phyloP scores from a whole-genome alignment of 2,113 vertebrate genomes.

The Malurus elegans region DNA sequence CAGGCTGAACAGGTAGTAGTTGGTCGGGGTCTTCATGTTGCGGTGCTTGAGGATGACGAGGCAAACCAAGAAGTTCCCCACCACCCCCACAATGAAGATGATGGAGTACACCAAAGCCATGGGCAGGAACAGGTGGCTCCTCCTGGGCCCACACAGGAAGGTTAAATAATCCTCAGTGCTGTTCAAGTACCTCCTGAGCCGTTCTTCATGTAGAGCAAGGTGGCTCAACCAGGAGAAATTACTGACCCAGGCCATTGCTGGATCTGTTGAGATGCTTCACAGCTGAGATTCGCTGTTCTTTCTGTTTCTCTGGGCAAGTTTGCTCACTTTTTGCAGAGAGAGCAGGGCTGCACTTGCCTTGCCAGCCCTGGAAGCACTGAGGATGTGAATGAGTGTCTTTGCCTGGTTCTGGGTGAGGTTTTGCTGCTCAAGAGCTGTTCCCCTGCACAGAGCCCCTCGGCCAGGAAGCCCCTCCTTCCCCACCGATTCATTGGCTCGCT shows the following conservation, averaged over 20 bases:
- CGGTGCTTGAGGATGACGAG: conserved; percentile 86
- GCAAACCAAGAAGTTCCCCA: conserved; percentile 89
- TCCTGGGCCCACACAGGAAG: conserved; percentile 71
- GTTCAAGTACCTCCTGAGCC: conserved; percentile 57
- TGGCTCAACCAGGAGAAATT: conserved; percentile 61
- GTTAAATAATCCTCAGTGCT: conserved; percentile 76
- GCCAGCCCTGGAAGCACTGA: neutral
- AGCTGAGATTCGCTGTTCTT: neutral
- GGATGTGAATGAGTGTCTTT: neutral
- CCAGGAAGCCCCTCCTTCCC: conserved; percentile 65
- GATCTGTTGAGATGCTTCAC: neutral
- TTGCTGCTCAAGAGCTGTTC: conserved; percentile 17
- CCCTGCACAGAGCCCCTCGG: conserved; percentile 39
- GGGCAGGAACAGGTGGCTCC: conserved; percentile 73
- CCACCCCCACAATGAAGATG: conserved; percentile 86
- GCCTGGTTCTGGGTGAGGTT: conserved; percentile 7
- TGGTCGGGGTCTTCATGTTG: conserved; percentile 91
- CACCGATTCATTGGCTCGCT: conserved; percentile 58
- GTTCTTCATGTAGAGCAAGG: conserved; percentile 8
- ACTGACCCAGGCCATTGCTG: conserved; percentile 42
- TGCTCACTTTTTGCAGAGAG: neutral
- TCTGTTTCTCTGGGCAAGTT: neutral
- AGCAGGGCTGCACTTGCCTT: neutral
- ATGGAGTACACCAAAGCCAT: conserved; percentile 70
- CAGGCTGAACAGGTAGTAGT: conserved; percentile 94